phyloP scores from a whole-genome alignment of 2,888 invertebrate genomes.

The Phaonia tiefii region DNA sequence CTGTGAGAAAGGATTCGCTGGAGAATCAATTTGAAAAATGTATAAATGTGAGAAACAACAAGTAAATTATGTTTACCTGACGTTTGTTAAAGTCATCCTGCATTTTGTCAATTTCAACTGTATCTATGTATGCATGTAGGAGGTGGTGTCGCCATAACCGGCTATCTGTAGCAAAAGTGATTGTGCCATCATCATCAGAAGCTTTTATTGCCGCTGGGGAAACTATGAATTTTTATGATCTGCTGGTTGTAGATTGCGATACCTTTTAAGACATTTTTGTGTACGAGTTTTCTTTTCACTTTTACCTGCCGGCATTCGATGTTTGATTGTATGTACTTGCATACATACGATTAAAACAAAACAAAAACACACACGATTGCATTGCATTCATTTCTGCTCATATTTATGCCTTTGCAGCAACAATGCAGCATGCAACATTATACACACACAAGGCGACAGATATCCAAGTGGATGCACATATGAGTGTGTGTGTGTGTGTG shows the following conservation, averaged over 20 bases:
- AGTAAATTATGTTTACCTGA: too few relatives aligned
- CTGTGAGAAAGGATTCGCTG: too few relatives aligned
- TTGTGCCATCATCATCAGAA: not conserved
- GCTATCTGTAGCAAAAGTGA: not conserved
- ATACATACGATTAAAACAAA: not conserved
- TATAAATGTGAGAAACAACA: too few relatives aligned
- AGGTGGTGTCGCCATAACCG: slow-evolving; percentile 19
- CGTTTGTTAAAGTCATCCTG: too few relatives aligned
- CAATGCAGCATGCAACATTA: slow-evolving; percentile 25
- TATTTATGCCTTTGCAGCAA: slow-evolving; percentile 25
- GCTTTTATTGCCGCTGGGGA: not conserved
- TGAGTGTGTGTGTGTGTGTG: not conserved
- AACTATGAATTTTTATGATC: too few relatives aligned
- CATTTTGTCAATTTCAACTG: too few relatives aligned
- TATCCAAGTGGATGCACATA: not conserved
- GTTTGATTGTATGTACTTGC: slow-evolving; percentile 10
- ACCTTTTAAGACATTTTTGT: not conserved
- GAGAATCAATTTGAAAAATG: too few relatives aligned
- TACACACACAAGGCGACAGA: not conserved
- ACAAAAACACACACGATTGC: not conserved
- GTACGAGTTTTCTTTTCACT: slow-evolving; percentile 17
- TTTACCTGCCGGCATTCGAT: slow-evolving; percentile 1
- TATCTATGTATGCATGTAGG: too few relatives aligned
- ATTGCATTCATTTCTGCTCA: slow-evolving; percentile 37
- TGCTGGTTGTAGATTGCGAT: too few relatives aligned